Evolutionary conservation across 2,888 invertebrate genomes (phyloP).

Genomic region (Caenorhabditis sp.): DNA sequence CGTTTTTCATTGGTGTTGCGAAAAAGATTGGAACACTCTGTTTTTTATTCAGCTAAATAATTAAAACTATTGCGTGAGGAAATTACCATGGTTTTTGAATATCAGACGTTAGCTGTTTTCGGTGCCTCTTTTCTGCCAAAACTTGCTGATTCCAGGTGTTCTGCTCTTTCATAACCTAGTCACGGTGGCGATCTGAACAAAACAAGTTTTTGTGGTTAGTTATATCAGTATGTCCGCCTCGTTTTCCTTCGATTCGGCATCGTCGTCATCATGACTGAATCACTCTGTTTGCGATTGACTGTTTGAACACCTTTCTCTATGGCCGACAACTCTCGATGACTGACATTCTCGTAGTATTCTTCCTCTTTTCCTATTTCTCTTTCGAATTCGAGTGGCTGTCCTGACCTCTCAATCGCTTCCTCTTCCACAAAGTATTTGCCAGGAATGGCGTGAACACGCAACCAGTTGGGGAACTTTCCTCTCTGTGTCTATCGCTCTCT

Average conservation of each 20-base stretch:
- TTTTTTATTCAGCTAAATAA: no score
- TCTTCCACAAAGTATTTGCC: conserved; percentile 38
- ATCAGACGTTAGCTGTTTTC: not conserved
- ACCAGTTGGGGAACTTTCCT: conserved; percentile 46
- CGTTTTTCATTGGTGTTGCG: no score
- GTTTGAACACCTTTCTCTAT: conserved; percentile 56
- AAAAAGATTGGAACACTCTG: no score
- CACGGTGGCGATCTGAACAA: not conserved
- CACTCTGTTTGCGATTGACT: conserved; percentile 48
- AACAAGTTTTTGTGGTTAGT: conserved; percentile 14
- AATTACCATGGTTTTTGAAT: no score
- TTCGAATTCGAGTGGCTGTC: not conserved
- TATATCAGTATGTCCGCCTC: not conserved
- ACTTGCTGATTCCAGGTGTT: not conserved
- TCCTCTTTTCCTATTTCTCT: not conserved
- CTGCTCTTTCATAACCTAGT: not conserved
- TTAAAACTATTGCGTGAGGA: no score
- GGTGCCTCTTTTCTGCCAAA: not conserved
- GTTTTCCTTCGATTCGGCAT: conserved; percentile 15
- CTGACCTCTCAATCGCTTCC: conserved; percentile 33
- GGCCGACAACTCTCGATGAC: conserved; percentile 2
- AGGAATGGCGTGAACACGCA: conserved; percentile 36
- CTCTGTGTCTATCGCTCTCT: conserved; percentile 32
- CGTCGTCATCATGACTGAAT: conserved; percentile 32
- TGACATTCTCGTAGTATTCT: conserved; percentile 1